phyloP scores from a whole-genome alignment of 2,888 invertebrate genomes.

The Nemotelus nigrinus region DNA sequence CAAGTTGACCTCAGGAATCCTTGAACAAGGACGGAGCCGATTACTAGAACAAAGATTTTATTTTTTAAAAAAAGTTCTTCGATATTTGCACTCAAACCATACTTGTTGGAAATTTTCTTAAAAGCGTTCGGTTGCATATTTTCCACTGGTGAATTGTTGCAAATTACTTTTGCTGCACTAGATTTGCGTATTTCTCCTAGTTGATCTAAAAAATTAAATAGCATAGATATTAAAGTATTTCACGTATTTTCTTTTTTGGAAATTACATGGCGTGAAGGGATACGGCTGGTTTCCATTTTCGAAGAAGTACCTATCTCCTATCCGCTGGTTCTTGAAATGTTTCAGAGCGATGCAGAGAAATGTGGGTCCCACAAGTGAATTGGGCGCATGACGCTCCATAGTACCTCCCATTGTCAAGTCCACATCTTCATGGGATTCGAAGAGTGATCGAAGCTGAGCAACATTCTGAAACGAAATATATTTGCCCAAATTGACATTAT shows the following conservation, averaged over 20 bases:
- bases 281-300: constrained; percentile 67
- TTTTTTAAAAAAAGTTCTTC: neutral
- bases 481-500: neutral
- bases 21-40: neutral
- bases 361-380: constrained; percentile 85
- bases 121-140: constrained; percentile 18
- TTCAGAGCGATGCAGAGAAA: constrained; percentile 87
- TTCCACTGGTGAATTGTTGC: constrained; percentile 15
- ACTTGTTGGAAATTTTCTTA: constrained; percentile 7
- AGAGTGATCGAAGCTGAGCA: constrained; percentile 71
- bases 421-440: constrained; percentile 81
- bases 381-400: constrained; percentile 79
- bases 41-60: neutral
- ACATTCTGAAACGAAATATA: constrained; percentile 64
- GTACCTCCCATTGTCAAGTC: constrained; percentile 88
- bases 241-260: neutral
- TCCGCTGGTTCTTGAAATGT: constrained; percentile 86
- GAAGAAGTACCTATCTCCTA: constrained; percentile 88
- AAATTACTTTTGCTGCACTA: constrained; percentile 6
- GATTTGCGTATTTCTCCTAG: constrained; percentile 21
- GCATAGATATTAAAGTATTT: neutral
- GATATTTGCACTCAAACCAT: neutral
- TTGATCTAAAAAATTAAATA: constrained; percentile 5
- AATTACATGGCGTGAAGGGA: constrained; percentile 15
- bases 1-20: neutral